These are phyloP conservation scores for Antrozous pallidus DNA, from an alignment of 2,797 vertebrate species.

Conservation along the genomic window DNA sequence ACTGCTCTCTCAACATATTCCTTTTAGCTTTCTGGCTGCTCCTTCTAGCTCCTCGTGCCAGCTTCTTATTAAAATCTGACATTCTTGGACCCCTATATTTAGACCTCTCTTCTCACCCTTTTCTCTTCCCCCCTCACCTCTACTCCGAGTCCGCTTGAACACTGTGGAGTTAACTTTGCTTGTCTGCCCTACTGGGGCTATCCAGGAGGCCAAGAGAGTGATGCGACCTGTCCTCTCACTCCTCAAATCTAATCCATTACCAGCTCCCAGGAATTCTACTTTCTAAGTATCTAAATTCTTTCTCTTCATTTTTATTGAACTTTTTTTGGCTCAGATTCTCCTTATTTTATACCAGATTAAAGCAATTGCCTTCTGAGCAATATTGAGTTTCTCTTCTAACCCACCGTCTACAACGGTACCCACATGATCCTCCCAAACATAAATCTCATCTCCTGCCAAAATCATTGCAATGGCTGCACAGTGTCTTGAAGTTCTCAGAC, in stretches of 20 bases:
- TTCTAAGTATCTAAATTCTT: background rate
- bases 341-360: background rate
- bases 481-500: background rate
- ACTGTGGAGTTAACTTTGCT: background rate
- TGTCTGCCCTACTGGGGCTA: background rate
- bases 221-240: background rate
- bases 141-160: background rate
- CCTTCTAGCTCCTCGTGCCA: background rate
- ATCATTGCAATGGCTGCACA: background rate
- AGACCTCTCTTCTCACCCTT: background rate
- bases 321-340: background rate
- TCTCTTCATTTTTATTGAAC: background rate
- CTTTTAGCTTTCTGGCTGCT: background rate
- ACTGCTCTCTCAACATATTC: background rate
- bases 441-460: background rate
- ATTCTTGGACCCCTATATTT: background rate
- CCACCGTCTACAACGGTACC: background rate
- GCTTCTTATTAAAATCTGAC: background rate
- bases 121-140: too few species aligned
- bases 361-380: background rate
- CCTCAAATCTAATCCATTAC: background rate
- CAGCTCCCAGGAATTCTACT: background rate
- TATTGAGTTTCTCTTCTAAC: background rate
- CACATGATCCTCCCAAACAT: background rate
- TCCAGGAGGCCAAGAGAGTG: background rate